Evolutionary conservation across 1,140 invertebrate genomes (phyloP).

Genomic region (Paracyclopina nana): DNA sequence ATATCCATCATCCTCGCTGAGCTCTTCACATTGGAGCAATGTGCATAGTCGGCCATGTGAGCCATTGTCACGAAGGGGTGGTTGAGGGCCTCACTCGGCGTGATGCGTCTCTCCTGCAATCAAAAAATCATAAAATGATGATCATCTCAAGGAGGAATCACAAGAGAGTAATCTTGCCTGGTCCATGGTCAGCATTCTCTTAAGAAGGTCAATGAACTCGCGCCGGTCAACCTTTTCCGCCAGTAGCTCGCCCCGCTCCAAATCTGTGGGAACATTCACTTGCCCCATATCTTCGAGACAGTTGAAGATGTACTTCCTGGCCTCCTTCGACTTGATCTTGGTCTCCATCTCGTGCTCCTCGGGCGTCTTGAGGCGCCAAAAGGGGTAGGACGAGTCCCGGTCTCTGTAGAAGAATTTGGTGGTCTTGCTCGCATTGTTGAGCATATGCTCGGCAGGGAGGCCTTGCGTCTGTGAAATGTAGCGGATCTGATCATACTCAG

Average conservation of each 20-base stretch:
- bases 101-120: slow-evolving; percentile 81
- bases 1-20: slow-evolving; percentile 94
- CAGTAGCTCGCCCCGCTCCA: slow-evolving; percentile 80
- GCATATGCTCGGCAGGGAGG: slow-evolving; percentile 89
- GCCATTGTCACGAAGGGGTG: slow-evolving; percentile 82
- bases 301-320: slow-evolving; percentile 98
- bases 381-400: slow-evolving; percentile 86
- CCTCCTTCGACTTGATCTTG: slow-evolving; percentile 96
- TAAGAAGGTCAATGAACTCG: slow-evolving; percentile 90
- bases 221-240: slow-evolving; percentile 87
- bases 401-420: slow-evolving; percentile 96
- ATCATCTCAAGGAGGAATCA: no score
- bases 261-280: slow-evolving; percentile 88
- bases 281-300: slow-evolving; percentile 95
- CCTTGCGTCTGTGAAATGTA: slow-evolving; percentile 81
- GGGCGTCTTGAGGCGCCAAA: slow-evolving; percentile 72
- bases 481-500: slow-evolving; percentile 98
- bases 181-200: slow-evolving; percentile 93
- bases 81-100: slow-evolving; percentile 80
- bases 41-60: slow-evolving; percentile 84
- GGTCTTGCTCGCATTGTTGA: slow-evolving; percentile 96
- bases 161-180: no score
- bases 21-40: slow-evolving; percentile 85
- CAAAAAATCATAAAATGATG: no score
- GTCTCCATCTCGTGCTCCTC: slow-evolving; percentile 41